Conservation (phyloP, 2,888 invertebrate genomes). For the Acrobasis repandana region DNA sequence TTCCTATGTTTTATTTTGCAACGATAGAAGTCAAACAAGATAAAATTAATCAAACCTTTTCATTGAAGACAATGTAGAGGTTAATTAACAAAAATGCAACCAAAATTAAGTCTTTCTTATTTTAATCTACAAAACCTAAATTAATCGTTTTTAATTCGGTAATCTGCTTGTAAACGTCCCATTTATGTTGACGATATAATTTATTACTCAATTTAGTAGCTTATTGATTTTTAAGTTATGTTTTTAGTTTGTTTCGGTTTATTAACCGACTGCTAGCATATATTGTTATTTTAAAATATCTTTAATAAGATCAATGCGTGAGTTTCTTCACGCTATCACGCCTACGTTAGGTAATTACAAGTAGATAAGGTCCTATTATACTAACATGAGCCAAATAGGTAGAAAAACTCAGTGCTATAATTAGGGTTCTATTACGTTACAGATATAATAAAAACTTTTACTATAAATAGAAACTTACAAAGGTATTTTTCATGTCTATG, state of each 20-base stretch:
- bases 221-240: not conserved
- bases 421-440: too few relatives aligned
- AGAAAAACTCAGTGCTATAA: too few relatives aligned
- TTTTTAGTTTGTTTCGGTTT: not conserved
- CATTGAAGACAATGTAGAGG: not conserved
- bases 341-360: too few relatives aligned
- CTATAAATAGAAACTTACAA: constrained; percentile 12
- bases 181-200: not conserved
- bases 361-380: too few relatives aligned
- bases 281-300: too few relatives aligned
- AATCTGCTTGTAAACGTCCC: not conserved
- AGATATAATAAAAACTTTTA: too few relatives aligned
- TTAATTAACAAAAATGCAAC: not conserved
- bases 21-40: not conserved
- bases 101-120: not conserved
- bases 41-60: not conserved
- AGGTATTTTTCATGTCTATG: constrained; percentile 36
- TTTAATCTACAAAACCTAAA: not conserved
- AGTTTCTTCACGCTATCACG: too few relatives aligned
- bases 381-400: too few relatives aligned
- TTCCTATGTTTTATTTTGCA: not conserved
- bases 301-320: too few relatives aligned
- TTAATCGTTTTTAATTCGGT: not conserved
- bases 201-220: not conserved
- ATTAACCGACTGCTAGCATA: too few relatives aligned